phyloP scores from a whole-genome alignment of 2,888 invertebrate genomes.

The Sepioteuthis lessoniana region DNA sequence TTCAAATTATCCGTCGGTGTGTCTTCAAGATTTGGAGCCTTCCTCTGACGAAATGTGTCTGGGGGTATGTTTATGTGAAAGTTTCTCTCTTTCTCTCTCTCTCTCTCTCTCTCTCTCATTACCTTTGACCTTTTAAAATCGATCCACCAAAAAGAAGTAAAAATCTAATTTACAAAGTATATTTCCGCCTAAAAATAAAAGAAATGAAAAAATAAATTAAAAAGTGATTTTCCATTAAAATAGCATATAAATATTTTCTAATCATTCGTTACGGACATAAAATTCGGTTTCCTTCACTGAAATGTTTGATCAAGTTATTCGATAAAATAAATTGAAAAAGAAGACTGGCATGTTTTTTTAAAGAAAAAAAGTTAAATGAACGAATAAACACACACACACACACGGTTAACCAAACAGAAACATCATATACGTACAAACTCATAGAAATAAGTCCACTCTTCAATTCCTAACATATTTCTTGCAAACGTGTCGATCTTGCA shows the following conservation, averaged over 20 bases:
- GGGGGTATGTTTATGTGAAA: background rate
- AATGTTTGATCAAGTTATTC: background rate
- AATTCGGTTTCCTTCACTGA: background rate
- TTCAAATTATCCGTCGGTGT: too few species aligned
- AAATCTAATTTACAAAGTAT: background rate
- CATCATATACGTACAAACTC: too few species aligned
- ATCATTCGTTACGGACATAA: background rate
- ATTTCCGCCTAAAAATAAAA: background rate
- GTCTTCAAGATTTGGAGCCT: too few species aligned
- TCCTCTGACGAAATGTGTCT: too few species aligned
- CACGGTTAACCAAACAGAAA: background rate
- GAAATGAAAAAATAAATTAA: background rate
- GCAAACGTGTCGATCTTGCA: too few species aligned
- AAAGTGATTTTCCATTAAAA: background rate
- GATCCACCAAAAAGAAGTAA: background rate
- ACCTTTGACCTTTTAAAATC: background rate
- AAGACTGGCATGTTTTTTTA: background rate
- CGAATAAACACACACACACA: background rate
- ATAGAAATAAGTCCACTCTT: too few species aligned
- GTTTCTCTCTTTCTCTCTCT: too few species aligned
- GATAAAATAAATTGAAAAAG: conserved; percentile 33
- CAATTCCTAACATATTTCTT: too few species aligned
- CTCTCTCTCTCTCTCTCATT: too few species aligned
- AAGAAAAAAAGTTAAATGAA: background rate
- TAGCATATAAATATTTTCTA: conserved; percentile 33